Conservation (phyloP, 2,113 vertebrate genomes). For the Marmota monax region DNA sequence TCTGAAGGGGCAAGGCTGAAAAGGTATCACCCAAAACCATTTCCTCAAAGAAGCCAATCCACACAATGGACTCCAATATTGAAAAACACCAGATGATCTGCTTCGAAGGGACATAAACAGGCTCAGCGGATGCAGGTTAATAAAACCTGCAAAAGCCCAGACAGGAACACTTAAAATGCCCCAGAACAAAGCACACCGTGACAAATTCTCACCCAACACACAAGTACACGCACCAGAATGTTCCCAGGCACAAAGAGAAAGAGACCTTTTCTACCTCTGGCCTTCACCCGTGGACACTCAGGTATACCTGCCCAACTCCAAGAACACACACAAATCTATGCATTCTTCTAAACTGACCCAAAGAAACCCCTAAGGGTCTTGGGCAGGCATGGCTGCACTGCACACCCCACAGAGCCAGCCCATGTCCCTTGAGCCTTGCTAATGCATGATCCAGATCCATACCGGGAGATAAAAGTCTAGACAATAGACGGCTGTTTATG, state of each 20-base stretch:
- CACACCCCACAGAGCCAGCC: constrained; percentile 43
- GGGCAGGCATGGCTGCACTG: background rate
- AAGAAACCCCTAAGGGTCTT: background rate
- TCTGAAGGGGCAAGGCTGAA: background rate
- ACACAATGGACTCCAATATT: constrained; percentile 66
- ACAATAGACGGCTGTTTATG: constrained; percentile 83
- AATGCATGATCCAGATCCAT: constrained; percentile 81
- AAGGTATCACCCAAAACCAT: constrained; percentile 7
- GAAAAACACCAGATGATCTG: constrained; percentile 79
- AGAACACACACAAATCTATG: background rate
- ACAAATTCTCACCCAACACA: constrained; percentile 78
- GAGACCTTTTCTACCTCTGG: background rate
- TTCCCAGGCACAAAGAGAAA: constrained; percentile 55
- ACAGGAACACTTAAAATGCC: constrained; percentile 81
- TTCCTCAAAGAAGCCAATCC: constrained; percentile 43
- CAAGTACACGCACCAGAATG: constrained; percentile 65
- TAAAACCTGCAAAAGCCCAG: constrained; percentile 78
- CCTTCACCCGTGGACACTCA: background rate
- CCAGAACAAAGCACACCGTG: constrained; percentile 79
- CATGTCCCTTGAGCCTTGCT: constrained; percentile 69
- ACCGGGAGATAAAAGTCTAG: constrained; percentile 82
- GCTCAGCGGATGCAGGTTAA: constrained; percentile 79
- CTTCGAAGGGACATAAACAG: constrained; percentile 68
- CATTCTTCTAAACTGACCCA: background rate
- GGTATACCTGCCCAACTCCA: constrained; percentile 60